Evolutionary conservation across 2,888 invertebrate species (phyloP).

Genomic region (Drosophila ezoana): DNA sequence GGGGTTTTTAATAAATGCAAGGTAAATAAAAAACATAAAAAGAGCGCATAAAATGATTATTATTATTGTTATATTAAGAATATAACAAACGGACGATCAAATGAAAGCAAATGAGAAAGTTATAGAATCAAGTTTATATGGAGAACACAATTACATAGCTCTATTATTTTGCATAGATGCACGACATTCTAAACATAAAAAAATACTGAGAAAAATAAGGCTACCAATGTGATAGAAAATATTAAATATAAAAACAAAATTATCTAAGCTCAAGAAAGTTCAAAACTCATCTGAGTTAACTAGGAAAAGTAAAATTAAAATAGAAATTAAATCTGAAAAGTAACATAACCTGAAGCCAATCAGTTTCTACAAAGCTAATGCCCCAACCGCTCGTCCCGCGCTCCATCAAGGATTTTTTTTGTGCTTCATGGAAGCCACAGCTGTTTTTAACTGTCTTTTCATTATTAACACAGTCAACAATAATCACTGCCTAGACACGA

Average conservation of each 20-base stretch:
- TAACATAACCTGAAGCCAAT: slow-evolving; percentile 19
- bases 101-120: background rate
- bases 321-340: background rate
- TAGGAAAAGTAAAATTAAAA: background rate
- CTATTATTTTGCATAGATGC: too few relatives aligned
- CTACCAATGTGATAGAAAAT: too few relatives aligned
- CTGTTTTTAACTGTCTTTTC: slow-evolving; percentile 71
- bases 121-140: too few relatives aligned
- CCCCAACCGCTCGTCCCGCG: background rate
- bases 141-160: too few relatives aligned
- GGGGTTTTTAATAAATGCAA: background rate
- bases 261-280: too few relatives aligned
- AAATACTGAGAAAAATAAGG: too few relatives aligned
- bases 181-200: too few relatives aligned
- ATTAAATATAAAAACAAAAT: too few relatives aligned
- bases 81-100: background rate
- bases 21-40: background rate
- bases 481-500: slow-evolving; percentile 70
- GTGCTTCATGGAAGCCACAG: slow-evolving; percentile 51
- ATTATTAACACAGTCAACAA: slow-evolving; percentile 76
- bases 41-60: background rate
- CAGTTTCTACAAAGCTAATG: slow-evolving; percentile 5
- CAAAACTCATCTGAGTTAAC: too few relatives aligned
- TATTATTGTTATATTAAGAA: background rate
- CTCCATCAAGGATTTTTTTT: background rate